phyloP scores from a whole-genome alignment of 2,113 vertebrate genomes.

The Xiphophorus hellerii region DNA sequence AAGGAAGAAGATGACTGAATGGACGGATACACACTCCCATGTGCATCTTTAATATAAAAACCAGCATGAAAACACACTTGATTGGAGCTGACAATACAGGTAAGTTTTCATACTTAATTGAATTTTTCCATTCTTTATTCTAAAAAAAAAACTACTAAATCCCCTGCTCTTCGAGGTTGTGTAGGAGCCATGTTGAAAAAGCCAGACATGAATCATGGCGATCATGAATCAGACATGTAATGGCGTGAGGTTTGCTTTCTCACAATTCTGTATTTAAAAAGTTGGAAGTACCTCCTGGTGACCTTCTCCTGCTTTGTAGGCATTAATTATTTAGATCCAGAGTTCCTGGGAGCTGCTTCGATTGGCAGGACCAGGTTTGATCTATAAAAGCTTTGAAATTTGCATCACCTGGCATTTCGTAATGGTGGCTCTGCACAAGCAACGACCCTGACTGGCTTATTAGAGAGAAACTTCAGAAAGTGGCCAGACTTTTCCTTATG shows the following conservation, averaged over 20 bases:
- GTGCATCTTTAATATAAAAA: neutral
- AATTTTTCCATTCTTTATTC: neutral
- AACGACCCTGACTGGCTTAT: neutral
- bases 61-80: no score
- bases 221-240: neutral
- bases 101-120: neutral
- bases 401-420: neutral
- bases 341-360: neutral
- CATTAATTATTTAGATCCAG: constrained; percentile 4
- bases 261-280: neutral
- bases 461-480: neutral
- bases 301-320: neutral
- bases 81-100: no score
- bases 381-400: constrained; percentile 1
- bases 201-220: neutral
- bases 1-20: neutral
- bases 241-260: neutral
- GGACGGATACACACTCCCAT: neutral
- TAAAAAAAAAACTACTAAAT: no score
- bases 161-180: neutral
- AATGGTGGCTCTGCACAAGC: neutral
- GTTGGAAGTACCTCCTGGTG: neutral
- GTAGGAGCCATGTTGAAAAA: neutral
- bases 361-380: neutral
- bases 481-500: neutral